Conservation (phyloP, 92 coral and sea anemone genomes). For the Metridium senile region DNA sequence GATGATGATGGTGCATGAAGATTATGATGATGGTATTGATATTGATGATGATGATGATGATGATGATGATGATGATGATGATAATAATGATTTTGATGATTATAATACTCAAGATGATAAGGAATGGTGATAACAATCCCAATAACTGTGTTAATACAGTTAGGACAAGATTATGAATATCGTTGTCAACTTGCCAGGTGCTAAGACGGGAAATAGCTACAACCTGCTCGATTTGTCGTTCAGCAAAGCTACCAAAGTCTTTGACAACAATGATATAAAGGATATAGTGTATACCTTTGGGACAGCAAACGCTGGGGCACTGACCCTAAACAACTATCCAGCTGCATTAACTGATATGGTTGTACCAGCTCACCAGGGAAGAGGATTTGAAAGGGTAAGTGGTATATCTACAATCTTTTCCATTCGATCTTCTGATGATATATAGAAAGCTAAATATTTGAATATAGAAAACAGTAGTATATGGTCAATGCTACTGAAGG, state of each 20-base stretch:
- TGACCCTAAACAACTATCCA: constrained; percentile 77
- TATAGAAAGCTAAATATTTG: too few species aligned
- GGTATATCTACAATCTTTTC: background rate
- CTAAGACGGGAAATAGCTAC: constrained; percentile 57
- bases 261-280: constrained; percentile 57
- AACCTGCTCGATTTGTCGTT: constrained; percentile 61
- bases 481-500: too few species aligned
- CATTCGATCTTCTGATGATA: background rate
- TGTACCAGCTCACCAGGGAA: constrained; percentile 64
- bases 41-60: too few species aligned
- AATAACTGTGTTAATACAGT: too few species aligned
- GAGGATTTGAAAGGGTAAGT: constrained; percentile 44
- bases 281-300: constrained; percentile 82
- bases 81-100: too few species aligned
- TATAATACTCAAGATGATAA: too few species aligned
- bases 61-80: too few species aligned
- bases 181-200: constrained; percentile 49
- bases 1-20: too few species aligned
- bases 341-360: constrained; percentile 46
- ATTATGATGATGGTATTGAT: too few species aligned
- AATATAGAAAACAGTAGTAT: too few species aligned
- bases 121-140: too few species aligned
- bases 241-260: constrained; percentile 52
- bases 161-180: too few species aligned
- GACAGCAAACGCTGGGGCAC: constrained; percentile 67